phyloP scores from a whole-genome alignment of 2,888 invertebrate genomes.

The Aphidius colemani region DNA sequence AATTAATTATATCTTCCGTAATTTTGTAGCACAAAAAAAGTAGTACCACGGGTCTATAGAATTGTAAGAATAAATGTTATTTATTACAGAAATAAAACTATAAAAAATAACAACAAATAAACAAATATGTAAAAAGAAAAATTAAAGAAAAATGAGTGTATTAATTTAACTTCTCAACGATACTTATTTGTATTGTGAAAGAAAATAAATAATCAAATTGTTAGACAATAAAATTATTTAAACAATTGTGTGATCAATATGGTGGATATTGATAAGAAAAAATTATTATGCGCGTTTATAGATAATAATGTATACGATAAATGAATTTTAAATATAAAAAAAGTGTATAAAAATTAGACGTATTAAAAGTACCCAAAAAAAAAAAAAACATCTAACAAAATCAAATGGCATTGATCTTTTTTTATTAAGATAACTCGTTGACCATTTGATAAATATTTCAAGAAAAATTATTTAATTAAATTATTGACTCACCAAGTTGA shows the following conservation, averaged over 20 bases:
- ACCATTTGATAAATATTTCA: no score
- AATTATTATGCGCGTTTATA: no score
- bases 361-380: constrained; percentile 40
- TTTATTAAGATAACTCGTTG: no score
- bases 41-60: constrained; percentile 39
- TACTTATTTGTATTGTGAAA: background rate
- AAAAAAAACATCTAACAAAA: constrained; percentile 27
- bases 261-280: no score
- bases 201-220: no score
- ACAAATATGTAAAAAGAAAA: background rate
- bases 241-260: no score
- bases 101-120: constrained; percentile 20
- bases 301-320: constrained; percentile 1
- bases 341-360: constrained; percentile 31
- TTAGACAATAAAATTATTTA: no score
- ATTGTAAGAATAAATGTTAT: constrained; percentile 34
- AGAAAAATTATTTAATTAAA: constrained; percentile 30
- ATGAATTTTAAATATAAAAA: constrained; percentile 19
- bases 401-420: no score
- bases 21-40: constrained; percentile 21
- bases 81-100: constrained; percentile 37
- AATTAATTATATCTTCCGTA: constrained; percentile 7
- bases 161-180: background rate
- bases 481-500: constrained; percentile 65
- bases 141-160: background rate